Conservation (phyloP, 2,888 invertebrate genomes). For the Orchestes rusci region DNA sequence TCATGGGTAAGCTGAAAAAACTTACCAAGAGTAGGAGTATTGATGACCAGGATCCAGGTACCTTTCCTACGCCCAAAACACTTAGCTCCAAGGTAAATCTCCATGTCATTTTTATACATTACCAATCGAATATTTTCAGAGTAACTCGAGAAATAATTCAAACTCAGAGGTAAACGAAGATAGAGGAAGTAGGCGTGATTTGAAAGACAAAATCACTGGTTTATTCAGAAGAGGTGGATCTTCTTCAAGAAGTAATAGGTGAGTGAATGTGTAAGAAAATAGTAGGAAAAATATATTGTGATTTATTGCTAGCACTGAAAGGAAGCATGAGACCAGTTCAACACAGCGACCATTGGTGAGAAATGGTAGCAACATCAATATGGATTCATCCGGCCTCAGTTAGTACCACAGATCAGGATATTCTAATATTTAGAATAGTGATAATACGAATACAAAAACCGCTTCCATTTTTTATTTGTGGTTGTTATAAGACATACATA, state of each 20-base stretch:
- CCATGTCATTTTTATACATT: no score
- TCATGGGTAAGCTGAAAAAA: slow-evolving; percentile 78
- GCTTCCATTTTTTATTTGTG: slow-evolving; percentile 15
- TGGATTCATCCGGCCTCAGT: slow-evolving; percentile 22
- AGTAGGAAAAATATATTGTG: no score
- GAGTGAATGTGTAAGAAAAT: no score
- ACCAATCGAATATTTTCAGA: slow-evolving; percentile 8
- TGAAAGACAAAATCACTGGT: slow-evolving; percentile 72
- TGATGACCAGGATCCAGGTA: slow-evolving; percentile 54
- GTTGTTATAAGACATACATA: background rate
- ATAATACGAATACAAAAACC: slow-evolving; percentile 2
- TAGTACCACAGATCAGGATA: slow-evolving; percentile 13
- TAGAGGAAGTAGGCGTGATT: slow-evolving; percentile 62
- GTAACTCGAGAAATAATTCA: slow-evolving; percentile 48
- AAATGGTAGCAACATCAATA: slow-evolving; percentile 50
- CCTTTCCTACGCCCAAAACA: slow-evolving; percentile 35
- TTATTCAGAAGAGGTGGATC: slow-evolving; percentile 70
- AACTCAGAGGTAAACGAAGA: slow-evolving; percentile 66
- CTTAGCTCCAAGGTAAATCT: slow-evolving; percentile 32
- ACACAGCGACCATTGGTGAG: slow-evolving; percentile 50
- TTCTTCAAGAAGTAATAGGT: slow-evolving; percentile 63
- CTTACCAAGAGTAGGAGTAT: slow-evolving; percentile 79
- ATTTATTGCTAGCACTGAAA: slow-evolving; percentile 37
- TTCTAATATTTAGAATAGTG: slow-evolving; percentile 13
- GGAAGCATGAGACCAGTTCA: slow-evolving; percentile 41